phyloP scores from a whole-genome alignment of 2,113 vertebrate genomes.

The Regulus satrapa region DNA sequence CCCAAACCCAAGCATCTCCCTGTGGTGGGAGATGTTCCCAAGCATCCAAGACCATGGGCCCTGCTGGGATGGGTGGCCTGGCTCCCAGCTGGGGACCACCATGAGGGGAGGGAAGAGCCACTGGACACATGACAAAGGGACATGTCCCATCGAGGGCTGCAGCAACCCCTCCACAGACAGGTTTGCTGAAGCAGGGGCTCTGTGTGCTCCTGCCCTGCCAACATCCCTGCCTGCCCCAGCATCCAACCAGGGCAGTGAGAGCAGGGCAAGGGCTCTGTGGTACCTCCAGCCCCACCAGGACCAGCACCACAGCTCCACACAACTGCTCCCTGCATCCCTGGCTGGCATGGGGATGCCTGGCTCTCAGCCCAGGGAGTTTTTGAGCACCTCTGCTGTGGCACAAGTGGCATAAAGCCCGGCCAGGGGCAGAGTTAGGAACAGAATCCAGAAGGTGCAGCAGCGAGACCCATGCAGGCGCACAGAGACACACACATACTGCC shows the following conservation, averaged over 20 bases:
- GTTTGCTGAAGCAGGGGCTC: not conserved
- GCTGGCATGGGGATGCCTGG: not conserved
- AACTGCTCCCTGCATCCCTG: not conserved
- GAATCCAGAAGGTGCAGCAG: not conserved
- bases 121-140: accelerated
- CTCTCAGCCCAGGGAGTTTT: accelerated
- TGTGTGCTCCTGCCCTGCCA: not conserved
- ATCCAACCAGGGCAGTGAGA: not conserved
- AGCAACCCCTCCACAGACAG: not conserved
- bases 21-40: not conserved
- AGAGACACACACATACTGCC: not conserved
- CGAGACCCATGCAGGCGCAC: not conserved
- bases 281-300: not conserved
- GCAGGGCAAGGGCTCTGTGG: not conserved
- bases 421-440: not conserved
- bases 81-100: not conserved
- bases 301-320: not conserved
- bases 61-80: accelerated
- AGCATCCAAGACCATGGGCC: not conserved
- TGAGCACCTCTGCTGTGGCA: not conserved
- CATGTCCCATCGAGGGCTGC: accelerated
- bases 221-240: not conserved
- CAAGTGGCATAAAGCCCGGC: not conserved
- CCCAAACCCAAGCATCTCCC: not conserved
- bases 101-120: not conserved